These are phyloP conservation scores for Paralichthys olivaceus DNA, from an alignment of 2,113 vertebrate species.

Conservation along the genomic window DNA sequence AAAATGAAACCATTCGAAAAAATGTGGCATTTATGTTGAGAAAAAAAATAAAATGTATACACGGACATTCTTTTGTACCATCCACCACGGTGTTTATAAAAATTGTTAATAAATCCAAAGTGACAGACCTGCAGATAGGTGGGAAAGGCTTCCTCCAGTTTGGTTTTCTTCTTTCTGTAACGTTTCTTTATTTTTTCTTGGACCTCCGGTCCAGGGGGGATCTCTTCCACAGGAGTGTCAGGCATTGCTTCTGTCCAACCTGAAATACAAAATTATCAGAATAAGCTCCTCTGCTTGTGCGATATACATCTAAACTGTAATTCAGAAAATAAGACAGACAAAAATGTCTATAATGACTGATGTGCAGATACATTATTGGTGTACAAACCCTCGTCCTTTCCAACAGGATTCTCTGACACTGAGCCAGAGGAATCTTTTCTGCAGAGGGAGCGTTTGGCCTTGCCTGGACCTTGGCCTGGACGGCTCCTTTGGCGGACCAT, in stretches of 20 bases:
- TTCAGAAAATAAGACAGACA: not conserved
- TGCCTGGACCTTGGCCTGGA: conserved; percentile 91
- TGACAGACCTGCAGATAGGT: conserved; percentile 91
- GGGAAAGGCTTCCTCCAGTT: conserved; percentile 96
- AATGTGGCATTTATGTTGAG: not conserved
- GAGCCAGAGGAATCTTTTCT: conserved; percentile 96
- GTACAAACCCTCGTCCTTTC: conserved; percentile 89
- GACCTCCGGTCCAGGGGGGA: conserved; percentile 85
- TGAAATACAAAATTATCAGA: conserved; percentile 23
- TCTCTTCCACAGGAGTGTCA: conserved; percentile 89
- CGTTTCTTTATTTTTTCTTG: conserved; percentile 97
- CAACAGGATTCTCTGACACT: conserved; percentile 87
- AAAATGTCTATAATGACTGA: not conserved
- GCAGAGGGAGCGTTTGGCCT: conserved; percentile 89
- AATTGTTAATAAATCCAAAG: not conserved
- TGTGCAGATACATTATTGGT: not conserved
- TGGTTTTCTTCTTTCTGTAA: conserved; percentile 97
- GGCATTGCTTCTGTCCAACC: conserved; percentile 91
- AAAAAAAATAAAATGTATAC: not conserved
- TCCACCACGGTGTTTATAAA: not conserved
- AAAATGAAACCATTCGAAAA: not conserved
- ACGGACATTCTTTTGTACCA: not conserved
- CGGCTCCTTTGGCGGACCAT: conserved; percentile 98
- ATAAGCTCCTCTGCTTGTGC: not conserved
- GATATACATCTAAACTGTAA: not conserved